These are phyloP conservation scores for Isurus oxyrinchus DNA, from an alignment of 2,113 vertebrate genomes.

Conservation along the genomic window DNA sequence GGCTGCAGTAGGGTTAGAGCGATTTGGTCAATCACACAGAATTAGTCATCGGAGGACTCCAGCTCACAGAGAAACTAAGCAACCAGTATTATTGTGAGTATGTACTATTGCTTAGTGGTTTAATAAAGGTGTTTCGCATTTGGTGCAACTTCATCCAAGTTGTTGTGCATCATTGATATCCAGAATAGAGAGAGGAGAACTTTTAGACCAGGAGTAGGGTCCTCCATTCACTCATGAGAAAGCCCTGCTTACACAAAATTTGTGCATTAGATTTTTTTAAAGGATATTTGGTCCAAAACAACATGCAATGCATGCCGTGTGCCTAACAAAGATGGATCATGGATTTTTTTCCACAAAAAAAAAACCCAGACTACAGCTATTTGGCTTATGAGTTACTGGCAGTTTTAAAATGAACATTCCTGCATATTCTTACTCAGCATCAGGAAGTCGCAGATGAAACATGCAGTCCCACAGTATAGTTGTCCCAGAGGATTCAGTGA, in stretches of 20 bases:
- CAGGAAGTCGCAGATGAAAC: not conserved
- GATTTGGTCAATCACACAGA: too few species aligned
- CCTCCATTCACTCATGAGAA: not conserved
- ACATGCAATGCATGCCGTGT: not conserved
- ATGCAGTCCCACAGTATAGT: not conserved
- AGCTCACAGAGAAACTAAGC: too few species aligned
- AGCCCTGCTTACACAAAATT: not conserved
- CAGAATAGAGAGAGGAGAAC: too few species aligned
- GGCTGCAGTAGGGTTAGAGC: too few species aligned
- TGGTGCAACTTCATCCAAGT: too few species aligned
- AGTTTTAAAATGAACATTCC: not conserved
- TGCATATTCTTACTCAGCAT: not conserved
- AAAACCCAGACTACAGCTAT: not conserved
- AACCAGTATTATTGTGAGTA: too few species aligned
- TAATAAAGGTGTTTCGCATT: too few species aligned
- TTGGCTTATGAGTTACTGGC: not conserved
- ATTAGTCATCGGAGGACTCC: too few species aligned
- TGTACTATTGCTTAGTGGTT: too few species aligned
- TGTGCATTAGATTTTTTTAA: not conserved
- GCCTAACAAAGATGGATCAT: not conserved
- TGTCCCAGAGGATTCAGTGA: not conserved
- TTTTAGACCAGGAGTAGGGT: too few species aligned
- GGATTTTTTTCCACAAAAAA: not conserved
- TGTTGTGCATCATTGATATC: too few species aligned
- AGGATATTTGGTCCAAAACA: not conserved